These are phyloP conservation scores for Crossocerus cetratus DNA, from an alignment of 2,888 invertebrate species.

Conservation along the genomic window DNA sequence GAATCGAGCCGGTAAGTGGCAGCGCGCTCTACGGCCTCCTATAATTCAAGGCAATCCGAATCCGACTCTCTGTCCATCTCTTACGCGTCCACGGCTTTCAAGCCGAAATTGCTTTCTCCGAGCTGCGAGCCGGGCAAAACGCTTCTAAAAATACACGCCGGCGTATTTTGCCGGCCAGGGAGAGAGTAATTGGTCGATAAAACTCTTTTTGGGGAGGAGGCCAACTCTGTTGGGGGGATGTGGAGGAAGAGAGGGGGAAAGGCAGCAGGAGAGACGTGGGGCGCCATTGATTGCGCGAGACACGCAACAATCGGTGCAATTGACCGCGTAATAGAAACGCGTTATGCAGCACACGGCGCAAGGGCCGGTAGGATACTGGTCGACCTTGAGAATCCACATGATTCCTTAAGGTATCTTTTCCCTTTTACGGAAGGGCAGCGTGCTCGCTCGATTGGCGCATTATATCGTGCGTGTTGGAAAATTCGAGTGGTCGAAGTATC, in stretches of 20 bases:
- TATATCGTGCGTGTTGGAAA: constrained; percentile 37
- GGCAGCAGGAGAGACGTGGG: constrained; percentile 43
- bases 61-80: not conserved
- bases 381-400: constrained; percentile 73
- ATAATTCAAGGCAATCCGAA: constrained; percentile 6
- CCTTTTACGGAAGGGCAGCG: constrained; percentile 66
- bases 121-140: no score
- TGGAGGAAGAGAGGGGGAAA: constrained; percentile 15
- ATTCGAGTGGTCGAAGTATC: constrained; percentile 35
- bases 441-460: constrained; percentile 59
- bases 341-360: constrained; percentile 66
- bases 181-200: no score
- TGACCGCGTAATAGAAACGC: constrained; percentile 73
- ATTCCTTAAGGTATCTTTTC: constrained; percentile 68
- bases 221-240: not conserved
- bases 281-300: constrained; percentile 60
- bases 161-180: no score
- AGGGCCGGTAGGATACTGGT: constrained; percentile 67
- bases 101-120: no score
- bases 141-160: no score
- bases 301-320: constrained; percentile 68
- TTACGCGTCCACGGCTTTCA: no score
- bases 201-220: no score
- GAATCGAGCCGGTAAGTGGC: not conserved
- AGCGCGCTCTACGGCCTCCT: not conserved